phyloP scores from a whole-genome alignment of 64 coral and sea anemone genomes.

The Trachythela sp. region DNA sequence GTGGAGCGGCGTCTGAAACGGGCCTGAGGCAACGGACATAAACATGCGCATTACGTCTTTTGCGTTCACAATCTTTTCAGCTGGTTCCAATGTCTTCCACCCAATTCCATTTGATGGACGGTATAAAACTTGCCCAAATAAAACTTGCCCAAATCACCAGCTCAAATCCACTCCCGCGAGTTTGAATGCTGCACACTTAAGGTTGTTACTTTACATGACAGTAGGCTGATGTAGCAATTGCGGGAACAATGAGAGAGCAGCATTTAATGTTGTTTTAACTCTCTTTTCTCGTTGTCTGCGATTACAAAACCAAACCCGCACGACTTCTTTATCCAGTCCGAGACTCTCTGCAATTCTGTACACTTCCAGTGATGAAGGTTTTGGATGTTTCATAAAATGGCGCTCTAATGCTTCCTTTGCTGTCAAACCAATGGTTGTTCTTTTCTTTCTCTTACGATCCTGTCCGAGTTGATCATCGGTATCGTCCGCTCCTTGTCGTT shows the following conservation, averaged over 20 bases:
- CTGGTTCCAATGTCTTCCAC: too few relatives aligned
- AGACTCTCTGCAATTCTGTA: conserved; percentile 76
- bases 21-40: too few relatives aligned
- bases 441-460: conserved; percentile 71
- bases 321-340: conserved; percentile 92
- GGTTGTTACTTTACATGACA: not conserved
- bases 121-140: too few relatives aligned
- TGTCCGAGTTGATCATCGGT: conserved; percentile 69
- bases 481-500: conserved; percentile 53
- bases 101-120: too few relatives aligned
- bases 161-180: too few relatives aligned
- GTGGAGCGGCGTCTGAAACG: too few relatives aligned
- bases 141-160: too few relatives aligned
- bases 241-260: not conserved
- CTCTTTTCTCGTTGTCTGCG: conserved; percentile 89
- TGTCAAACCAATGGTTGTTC: conserved; percentile 91
- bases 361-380: conserved; percentile 88
- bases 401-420: conserved; percentile 88
- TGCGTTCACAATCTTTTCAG: too few relatives aligned
- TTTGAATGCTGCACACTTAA: too few relatives aligned
- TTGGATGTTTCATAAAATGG: conserved; percentile 91
- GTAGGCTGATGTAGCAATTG: conserved; percentile 1
- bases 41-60: too few relatives aligned
- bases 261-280: conserved; percentile 88
- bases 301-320: conserved; percentile 97